Base-by-base conservation (phyloP, 2,113 vertebrate genomes). In the Egretta garzetta region DNA sequence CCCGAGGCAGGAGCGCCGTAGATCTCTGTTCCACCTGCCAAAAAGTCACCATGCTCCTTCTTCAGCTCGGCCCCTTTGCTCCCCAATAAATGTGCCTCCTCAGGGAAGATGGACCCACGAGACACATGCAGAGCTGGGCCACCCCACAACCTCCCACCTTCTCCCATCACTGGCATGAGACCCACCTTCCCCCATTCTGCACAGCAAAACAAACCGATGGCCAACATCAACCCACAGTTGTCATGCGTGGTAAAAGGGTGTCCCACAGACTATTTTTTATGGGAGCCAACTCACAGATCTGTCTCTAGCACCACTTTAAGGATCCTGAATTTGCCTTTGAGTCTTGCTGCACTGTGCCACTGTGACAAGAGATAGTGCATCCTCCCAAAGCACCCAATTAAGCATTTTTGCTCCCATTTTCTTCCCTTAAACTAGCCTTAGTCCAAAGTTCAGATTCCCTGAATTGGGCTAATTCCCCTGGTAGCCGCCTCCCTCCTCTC, bases 1-100 rank as follows among this genome's bases (percentile, higher is more conserved):
- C n/a, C 21, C 1, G 0, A 82, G 53, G 66, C 52, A 80, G 37
- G 17, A 72, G 10, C 0, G 0, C 53, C 2, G 0, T 8, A 72
- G 27, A 32, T 23, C 72, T 76, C 37, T 77, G 27, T 80, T 95
- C 39, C 30, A 14, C 63, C 63, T 59, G 79, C 45, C 67, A 70
- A 62, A 84, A 86, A 37, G 16, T 80, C 67, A 86, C n/a, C 1
- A 0, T 59, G 63, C 22, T 74, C 12, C 63, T 86, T 83, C 58
- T 58, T 68, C 84, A 76, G 35, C 37, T 91, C 8, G 1, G 35
- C 52, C 16, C 13, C 73, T 80, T 66, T 2, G 0, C 33, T 83
- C n/a, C 32, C 18, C 47, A 30, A 47, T 52, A 37, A 26, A 50
- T 6, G 2, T n/a, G 8, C 12, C 45, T 83, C 58, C 71, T 47